phyloP scores from a whole-genome alignment of 2,797 vertebrate genomes.

The Sciaenops ocellatus region DNA sequence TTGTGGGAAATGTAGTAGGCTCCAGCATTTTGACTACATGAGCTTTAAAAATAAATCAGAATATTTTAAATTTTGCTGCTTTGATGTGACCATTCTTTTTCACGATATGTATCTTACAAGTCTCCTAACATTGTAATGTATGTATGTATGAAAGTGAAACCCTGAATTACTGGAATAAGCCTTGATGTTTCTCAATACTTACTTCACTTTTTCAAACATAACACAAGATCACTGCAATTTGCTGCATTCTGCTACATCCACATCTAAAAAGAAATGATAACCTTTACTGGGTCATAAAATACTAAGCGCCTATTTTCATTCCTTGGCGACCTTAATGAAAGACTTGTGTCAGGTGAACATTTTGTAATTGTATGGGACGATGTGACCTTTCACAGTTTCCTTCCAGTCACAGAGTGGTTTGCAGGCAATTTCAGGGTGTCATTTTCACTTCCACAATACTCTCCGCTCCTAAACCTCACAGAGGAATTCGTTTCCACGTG shows the following conservation, averaged over 20 bases:
- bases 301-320: not conserved
- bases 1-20: too few relatives aligned
- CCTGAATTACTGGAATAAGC: too few relatives aligned
- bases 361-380: not conserved
- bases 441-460: too few relatives aligned
- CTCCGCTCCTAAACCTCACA: not conserved
- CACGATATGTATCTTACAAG: too few relatives aligned
- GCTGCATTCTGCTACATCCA: not conserved
- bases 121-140: too few relatives aligned
- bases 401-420: not conserved
- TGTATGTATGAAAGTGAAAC: too few relatives aligned
- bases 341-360: not conserved
- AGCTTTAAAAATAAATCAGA: too few relatives aligned
- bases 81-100: too few relatives aligned
- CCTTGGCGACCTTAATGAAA: not conserved
- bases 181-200: too few relatives aligned
- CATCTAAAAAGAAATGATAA: not conserved
- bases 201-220: not conserved
- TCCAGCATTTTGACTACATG: too few relatives aligned
- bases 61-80: too few relatives aligned
- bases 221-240: not conserved
- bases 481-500: not conserved
- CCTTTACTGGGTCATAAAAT: not conserved
- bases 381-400: not conserved
- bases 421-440: too few relatives aligned